Conservation (phyloP, 2,113 vertebrate genomes). For the Macquaria ambigua region DNA sequence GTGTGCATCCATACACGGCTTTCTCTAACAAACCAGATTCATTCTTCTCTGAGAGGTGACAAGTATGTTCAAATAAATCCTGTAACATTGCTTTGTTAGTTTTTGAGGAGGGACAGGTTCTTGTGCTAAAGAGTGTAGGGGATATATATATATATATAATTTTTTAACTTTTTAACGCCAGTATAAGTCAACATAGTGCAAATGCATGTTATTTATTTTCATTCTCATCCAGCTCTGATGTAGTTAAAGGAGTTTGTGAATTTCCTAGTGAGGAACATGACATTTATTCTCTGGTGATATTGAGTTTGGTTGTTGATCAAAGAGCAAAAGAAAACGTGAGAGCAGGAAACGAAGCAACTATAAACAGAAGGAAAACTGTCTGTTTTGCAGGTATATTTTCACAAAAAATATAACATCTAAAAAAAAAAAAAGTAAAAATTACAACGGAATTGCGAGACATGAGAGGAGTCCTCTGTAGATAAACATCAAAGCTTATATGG, state of each 20-base stretch:
- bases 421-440: conserved; percentile 27
- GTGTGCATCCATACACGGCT: neutral
- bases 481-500: conserved; percentile 65
- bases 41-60: conserved; percentile 3
- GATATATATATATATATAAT: neutral
- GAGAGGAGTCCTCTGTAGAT: conserved; percentile 58
- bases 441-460: conserved; percentile 48
- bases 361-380: conserved; percentile 42
- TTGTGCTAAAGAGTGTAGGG: neutral
- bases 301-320: conserved; percentile 59
- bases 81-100: conserved; percentile 9
- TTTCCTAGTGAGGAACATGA: conserved; percentile 44
- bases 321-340: conserved; percentile 32
- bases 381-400: conserved; percentile 31
- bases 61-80: conserved; percentile 21
- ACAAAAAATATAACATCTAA: conserved; percentile 30
- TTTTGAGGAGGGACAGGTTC: neutral
- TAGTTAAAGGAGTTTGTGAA: conserved; percentile 28
- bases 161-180: neutral
- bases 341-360: conserved; percentile 25
- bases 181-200: conserved; percentile 17
- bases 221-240: conserved; percentile 17
- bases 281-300: conserved; percentile 61
- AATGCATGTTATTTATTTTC: conserved; percentile 18
- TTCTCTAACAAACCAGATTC: conserved; percentile 12